Percentiles rank a stretch among this genome's conserved stretches.
Conservation (phyloP, 1,140 invertebrate genomes). For the Hycleus cichorii region DNA sequence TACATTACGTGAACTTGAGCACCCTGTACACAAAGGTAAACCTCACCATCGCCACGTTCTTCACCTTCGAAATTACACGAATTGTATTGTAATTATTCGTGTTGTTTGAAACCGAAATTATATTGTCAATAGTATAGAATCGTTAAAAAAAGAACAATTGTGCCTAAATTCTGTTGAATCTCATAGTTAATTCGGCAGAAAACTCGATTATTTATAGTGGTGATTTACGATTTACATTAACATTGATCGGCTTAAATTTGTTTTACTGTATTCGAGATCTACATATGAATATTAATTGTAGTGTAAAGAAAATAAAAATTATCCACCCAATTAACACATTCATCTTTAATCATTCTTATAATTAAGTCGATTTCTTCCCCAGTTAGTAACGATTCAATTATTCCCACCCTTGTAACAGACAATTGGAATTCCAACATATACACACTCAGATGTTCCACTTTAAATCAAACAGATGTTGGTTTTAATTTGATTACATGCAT, state of each 20-base stretch:
- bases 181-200: not conserved
- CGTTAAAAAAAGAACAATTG: too few relatives aligned
- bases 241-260: not conserved
- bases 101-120: too few relatives aligned
- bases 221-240: constrained; percentile 4
- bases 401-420: constrained; percentile 7
- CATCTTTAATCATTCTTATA: too few relatives aligned
- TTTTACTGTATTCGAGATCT: constrained; percentile 1
- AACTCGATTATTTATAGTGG: constrained; percentile 1
- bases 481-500: constrained; percentile 13
- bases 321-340: too few relatives aligned
- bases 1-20: constrained; percentile 10
- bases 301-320: too few relatives aligned
- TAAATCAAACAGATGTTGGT: constrained; percentile 8
- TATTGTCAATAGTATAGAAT: too few relatives aligned
- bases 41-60: too few relatives aligned
- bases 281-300: not conserved
- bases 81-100: too few relatives aligned
- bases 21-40: not conserved
- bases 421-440: constrained; percentile 2
- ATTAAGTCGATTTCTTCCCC: too few relatives aligned
- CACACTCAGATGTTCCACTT: not conserved
- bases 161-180: not conserved
- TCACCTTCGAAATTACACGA: too few relatives aligned
- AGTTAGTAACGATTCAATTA: constrained; percentile 4